Conservation (phyloP, 1,140 invertebrate species). For the Aleiodes sp. region DNA sequence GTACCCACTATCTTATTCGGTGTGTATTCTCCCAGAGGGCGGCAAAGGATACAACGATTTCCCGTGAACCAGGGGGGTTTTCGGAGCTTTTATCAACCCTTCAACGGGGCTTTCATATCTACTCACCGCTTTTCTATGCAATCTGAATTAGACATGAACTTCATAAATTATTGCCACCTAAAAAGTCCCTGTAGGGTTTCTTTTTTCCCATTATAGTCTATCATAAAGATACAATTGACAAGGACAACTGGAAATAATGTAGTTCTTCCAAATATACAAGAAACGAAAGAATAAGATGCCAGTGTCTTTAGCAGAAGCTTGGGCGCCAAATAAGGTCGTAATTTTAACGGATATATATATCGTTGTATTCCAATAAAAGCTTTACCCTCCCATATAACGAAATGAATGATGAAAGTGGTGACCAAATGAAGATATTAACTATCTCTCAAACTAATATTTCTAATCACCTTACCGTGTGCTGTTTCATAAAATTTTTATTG, state of each 20-base stretch:
- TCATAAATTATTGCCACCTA: slow-evolving; percentile 9
- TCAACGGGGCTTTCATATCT: slow-evolving; percentile 51
- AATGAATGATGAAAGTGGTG: slow-evolving; percentile 44
- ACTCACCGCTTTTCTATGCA: slow-evolving; percentile 6
- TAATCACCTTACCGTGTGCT: slow-evolving; percentile 46
- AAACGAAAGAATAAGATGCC: background rate
- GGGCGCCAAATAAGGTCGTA: slow-evolving; percentile 44
- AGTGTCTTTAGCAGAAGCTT: background rate
- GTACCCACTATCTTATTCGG: slow-evolving; percentile 27
- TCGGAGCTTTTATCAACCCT: slow-evolving; percentile 53
- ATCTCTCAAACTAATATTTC: slow-evolving; percentile 49
- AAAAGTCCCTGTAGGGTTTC: no score
- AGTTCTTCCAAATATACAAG: no score
- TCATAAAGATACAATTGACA: no score
- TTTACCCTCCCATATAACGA: slow-evolving; percentile 3
- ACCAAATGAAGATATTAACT: slow-evolving; percentile 54
- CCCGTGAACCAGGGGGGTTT: slow-evolving; percentile 32
- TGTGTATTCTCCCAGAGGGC: slow-evolving; percentile 43
- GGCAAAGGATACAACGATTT: slow-evolving; percentile 42
- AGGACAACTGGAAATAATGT: no score
- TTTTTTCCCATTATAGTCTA: no score
- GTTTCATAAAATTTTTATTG: slow-evolving; percentile 57
- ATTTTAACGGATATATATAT: slow-evolving; percentile 49
- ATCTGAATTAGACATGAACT: background rate
- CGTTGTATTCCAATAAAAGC: slow-evolving; percentile 40